phyloP scores from a whole-genome alignment of 2,888 invertebrate genomes.

The Conomelus anceps region DNA sequence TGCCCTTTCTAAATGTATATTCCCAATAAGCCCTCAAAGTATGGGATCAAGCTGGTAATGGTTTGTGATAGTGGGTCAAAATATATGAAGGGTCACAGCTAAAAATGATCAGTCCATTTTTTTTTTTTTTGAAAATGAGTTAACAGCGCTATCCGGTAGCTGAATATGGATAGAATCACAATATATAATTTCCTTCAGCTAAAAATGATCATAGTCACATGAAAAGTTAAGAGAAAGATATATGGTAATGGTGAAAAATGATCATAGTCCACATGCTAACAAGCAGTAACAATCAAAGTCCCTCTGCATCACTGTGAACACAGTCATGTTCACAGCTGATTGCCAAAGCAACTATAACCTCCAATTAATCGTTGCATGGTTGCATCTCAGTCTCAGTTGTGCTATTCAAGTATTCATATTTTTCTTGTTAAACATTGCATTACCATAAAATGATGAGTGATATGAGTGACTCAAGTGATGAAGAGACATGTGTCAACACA shows the following conservation, averaged over 20 bases:
- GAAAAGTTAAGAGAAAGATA: conserved; percentile 10
- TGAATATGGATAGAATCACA: conserved; percentile 1
- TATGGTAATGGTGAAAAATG: neutral
- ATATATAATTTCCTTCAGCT: neutral
- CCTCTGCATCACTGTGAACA: neutral
- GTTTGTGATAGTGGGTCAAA: neutral
- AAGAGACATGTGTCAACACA: neutral
- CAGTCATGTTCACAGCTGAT: neutral
- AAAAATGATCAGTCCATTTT: conserved; percentile 1
- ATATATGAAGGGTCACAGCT: neutral
- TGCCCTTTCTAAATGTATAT: conserved; percentile 5
- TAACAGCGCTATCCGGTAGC: conserved; percentile 8
- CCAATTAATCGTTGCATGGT: neutral
- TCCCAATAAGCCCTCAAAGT: conserved; percentile 1
- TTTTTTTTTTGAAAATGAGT: conserved; percentile 11
- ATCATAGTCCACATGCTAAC: conserved; percentile 7
- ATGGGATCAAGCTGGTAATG: conserved; percentile 10
- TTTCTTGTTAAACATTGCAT: neutral
- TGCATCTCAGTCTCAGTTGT: too few relatives aligned
- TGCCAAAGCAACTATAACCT: conserved; percentile 13
- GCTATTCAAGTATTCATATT: too few relatives aligned
- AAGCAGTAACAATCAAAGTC: conserved; percentile 10
- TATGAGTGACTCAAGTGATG: conserved; percentile 7
- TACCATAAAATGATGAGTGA: neutral
- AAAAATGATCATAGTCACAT: neutral